Conservation (phyloP, 37 sponge, comb jelly and placozoan genomes). For the Agelas oroides region DNA sequence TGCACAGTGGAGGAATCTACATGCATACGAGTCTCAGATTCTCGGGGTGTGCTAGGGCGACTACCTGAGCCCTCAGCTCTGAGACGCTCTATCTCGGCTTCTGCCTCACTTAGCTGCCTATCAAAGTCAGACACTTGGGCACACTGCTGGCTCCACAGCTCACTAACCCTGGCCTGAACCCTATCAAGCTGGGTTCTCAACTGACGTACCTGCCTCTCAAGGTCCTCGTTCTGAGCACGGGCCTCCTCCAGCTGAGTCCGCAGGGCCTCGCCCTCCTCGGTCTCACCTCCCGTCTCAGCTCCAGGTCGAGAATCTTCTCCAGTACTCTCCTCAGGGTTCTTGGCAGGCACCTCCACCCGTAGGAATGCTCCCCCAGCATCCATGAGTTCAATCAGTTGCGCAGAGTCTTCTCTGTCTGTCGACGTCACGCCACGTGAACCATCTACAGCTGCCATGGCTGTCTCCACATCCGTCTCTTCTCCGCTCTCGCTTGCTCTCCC, state of each 20-base stretch:
- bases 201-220: too few species aligned
- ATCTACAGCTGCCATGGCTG: too few species aligned
- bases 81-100: not conserved
- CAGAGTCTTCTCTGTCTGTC: not conserved
- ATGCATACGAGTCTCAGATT: not conserved
- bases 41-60: not conserved
- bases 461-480: not conserved
- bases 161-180: too few species aligned
- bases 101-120: not conserved
- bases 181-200: too few species aligned
- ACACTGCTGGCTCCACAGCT: not conserved
- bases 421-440: not conserved
- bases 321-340: not conserved
- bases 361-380: constrained; percentile 1
- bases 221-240: not conserved
- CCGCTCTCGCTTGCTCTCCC: not conserved
- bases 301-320: not conserved
- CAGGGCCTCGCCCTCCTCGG: not conserved
- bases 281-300: too few species aligned
- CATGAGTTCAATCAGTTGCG: constrained; percentile 1
- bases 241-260: not conserved
- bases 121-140: not conserved
- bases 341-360: not conserved
- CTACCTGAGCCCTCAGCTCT: constrained; percentile 5
- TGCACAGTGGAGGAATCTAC: not conserved